These are phyloP conservation scores for Egretta garzetta DNA, from an alignment of 2,113 vertebrate species.

Conservation along the genomic window DNA sequence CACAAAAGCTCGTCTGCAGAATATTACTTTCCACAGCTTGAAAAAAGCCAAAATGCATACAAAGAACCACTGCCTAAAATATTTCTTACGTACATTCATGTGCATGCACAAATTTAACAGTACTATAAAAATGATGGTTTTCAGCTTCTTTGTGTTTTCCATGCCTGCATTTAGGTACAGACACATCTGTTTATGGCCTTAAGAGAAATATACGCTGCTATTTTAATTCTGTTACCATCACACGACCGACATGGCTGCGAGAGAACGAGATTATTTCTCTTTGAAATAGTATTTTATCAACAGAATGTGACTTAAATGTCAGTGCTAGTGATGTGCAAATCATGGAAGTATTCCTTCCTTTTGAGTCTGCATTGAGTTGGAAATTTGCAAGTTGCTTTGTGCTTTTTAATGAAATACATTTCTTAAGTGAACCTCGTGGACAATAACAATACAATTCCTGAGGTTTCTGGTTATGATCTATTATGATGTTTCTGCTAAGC, in stretches of 20 bases:
- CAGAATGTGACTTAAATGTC: slow-evolving; percentile 1
- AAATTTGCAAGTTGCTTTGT: background rate
- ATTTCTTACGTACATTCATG: background rate
- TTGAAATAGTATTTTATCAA: background rate
- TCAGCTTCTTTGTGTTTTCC: background rate
- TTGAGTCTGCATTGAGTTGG: background rate
- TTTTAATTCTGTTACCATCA: background rate
- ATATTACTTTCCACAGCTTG: background rate
- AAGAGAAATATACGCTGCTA: background rate
- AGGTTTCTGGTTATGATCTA: background rate
- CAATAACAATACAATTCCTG: background rate
- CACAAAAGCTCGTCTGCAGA: background rate
- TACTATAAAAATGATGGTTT: background rate
- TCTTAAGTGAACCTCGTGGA: background rate
- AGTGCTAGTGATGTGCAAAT: background rate
- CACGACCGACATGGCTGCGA: background rate
- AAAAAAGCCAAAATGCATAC: background rate
- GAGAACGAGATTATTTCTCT: background rate
- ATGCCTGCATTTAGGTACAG: background rate
- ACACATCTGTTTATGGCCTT: background rate
- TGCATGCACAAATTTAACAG: background rate
- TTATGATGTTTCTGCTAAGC: background rate
- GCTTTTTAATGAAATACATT: background rate
- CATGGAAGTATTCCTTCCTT: background rate
- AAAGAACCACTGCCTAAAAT: background rate